Evolutionary conservation across 2,113 vertebrate genomes (phyloP).

Genomic region (Heteronetta atricapilla): DNA sequence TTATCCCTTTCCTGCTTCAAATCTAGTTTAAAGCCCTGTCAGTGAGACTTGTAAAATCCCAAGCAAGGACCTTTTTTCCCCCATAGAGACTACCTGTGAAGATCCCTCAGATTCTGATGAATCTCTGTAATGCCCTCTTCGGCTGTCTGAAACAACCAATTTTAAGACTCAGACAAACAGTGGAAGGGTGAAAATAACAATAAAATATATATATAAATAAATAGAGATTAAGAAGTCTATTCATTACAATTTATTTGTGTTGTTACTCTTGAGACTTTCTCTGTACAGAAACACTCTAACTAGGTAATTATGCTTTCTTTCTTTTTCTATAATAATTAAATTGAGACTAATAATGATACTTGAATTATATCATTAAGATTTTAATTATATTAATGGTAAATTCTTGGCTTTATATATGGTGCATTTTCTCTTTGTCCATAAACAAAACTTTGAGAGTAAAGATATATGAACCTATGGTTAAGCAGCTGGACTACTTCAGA

Average conservation of each 20-base stretch:
- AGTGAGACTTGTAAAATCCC: too few relatives aligned
- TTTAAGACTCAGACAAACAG: background rate
- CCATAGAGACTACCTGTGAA: background rate
- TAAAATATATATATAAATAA: background rate
- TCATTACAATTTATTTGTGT: background rate
- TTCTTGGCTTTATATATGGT: background rate
- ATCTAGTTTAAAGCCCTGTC: too few relatives aligned
- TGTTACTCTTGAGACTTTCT: background rate
- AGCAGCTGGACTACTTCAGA: background rate
- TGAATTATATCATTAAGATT: background rate
- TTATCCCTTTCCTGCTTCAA: too few relatives aligned
- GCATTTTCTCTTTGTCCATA: background rate
- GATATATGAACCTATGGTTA: background rate
- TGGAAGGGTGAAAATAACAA: background rate
- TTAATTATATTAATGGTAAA: background rate
- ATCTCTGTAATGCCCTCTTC: background rate
- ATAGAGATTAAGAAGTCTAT: fast-evolving
- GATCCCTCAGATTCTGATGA: background rate
- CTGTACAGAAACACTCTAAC: background rate
- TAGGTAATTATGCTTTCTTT: background rate
- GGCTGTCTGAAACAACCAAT: background rate
- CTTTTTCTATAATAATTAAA: background rate
- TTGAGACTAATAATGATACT: background rate
- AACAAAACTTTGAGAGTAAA: background rate
- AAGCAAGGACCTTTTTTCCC: too few relatives aligned